Percentiles rank a stretch among this genome's conserved stretches.
Conservation (phyloP, 2,797 vertebrate species). For the Sebastes alutus region DNA sequence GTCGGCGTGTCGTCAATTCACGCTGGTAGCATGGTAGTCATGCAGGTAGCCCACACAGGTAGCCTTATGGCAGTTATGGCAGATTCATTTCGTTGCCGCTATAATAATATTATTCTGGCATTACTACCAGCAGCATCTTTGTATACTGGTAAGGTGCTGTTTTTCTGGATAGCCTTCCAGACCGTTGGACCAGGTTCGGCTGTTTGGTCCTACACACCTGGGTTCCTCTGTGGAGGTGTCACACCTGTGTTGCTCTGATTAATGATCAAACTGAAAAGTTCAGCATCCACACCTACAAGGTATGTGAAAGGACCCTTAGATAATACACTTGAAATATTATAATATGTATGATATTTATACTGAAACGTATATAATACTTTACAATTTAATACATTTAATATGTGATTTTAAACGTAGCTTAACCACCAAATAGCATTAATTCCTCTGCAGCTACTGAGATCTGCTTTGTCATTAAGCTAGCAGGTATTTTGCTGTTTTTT, state of each 20-base stretch:
- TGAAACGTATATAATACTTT: neutral
- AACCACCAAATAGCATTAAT: neutral
- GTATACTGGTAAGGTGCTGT: too few species aligned
- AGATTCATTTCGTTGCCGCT: too few species aligned
- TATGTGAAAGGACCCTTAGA: neutral
- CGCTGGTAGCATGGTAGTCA: fast-evolving
- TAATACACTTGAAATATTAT: neutral
- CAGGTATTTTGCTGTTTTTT: neutral
- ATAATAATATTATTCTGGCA: neutral
- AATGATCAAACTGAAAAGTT: neutral
- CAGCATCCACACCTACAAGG: neutral
- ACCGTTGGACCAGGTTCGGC: neutral
- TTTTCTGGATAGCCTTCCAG: neutral
- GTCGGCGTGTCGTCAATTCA: neutral
- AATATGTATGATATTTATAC: neutral
- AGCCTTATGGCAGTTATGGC: too few species aligned
- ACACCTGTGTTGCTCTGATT: neutral
- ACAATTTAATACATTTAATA: neutral
- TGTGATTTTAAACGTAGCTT: neutral
- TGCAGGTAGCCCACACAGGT: too few species aligned
- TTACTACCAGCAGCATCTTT: neutral
- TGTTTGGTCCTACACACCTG: neutral
- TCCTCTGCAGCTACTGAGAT: neutral
- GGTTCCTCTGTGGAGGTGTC: neutral
- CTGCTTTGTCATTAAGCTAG: neutral